These are phyloP conservation scores for Phalloptychus januarius DNA, from an alignment of 2,797 vertebrate genomes.

Conservation along the genomic window DNA sequence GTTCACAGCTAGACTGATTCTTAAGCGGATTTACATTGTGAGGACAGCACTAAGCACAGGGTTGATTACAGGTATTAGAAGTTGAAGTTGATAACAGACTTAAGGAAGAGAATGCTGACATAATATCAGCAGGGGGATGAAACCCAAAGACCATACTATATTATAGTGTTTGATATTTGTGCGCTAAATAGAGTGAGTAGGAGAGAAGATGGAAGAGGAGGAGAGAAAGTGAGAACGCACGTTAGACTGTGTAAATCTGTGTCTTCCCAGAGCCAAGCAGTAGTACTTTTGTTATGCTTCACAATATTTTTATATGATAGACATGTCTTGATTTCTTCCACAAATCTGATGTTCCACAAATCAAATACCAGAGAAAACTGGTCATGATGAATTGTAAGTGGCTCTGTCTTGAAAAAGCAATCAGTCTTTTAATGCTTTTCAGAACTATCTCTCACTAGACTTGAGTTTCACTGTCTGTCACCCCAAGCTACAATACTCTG, in stretches of 20 bases:
- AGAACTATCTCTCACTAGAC: conserved; percentile 53
- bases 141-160: conserved; percentile 45
- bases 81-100: conserved; percentile 61
- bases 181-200: conserved; percentile 8
- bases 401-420: conserved; percentile 51
- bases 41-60: conserved; percentile 69
- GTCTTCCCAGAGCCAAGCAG: conserved; percentile 6
- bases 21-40: conserved; percentile 68
- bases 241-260: conserved; percentile 23
- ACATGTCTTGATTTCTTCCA: conserved; percentile 25
- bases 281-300: conserved; percentile 6
- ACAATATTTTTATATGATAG: background rate
- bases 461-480: conserved; percentile 52
- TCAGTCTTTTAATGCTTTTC: conserved; percentile 55
- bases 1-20: conserved; percentile 40
- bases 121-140: conserved; percentile 38
- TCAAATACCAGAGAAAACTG: conserved; percentile 45
- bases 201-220: background rate
- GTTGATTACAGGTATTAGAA: conserved; percentile 71
- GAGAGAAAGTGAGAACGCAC: conserved; percentile 7
- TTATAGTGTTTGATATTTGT: conserved; percentile 46
- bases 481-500: conserved; percentile 44
- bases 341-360: conserved; percentile 39
- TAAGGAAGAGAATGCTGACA: conserved; percentile 65
- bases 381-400: conserved; percentile 49